A percentile compares a stretch with the other conserved stretches of the same genome.
Conservation (phyloP, 1,140 invertebrate species). For the Geopemphigus sp. region DNA sequence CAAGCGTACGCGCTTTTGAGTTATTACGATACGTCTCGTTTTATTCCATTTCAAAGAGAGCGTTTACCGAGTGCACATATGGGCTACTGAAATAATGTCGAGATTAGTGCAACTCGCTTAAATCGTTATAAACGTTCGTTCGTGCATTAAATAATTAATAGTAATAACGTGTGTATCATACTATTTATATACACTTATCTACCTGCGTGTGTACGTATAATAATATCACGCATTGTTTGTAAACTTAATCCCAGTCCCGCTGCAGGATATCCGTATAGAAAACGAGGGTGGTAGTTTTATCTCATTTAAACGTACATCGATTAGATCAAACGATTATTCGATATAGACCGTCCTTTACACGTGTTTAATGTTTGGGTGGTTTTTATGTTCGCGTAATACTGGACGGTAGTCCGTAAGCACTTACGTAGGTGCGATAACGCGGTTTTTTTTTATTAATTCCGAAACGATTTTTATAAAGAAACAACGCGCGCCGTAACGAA, state of each 20-base stretch:
- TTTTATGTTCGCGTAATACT: too few species aligned
- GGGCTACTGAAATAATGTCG: neutral
- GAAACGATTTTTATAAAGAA: too few species aligned
- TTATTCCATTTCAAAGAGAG: conserved; percentile 7
- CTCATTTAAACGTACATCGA: neutral
- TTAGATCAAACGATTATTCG: neutral
- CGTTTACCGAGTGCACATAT: neutral
- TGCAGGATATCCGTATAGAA: neutral
- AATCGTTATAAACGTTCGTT: neutral
- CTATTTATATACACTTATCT: too few species aligned
- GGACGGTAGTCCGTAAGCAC: too few species aligned
- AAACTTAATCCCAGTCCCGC: neutral
- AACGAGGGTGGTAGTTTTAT: neutral
- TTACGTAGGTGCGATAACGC: too few species aligned
- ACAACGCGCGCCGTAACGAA: too few species aligned
- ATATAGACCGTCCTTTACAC: neutral
- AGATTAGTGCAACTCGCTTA: neutral
- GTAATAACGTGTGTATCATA: neutral
- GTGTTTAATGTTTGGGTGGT: neutral
- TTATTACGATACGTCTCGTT: neutral
- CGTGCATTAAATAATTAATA: neutral
- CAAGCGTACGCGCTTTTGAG: neutral
- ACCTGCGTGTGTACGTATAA: too few species aligned
- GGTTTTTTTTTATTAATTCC: too few species aligned
- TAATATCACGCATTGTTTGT: neutral